Conservation (phyloP, 2,888 invertebrate genomes). For the Harpalus rubripes region DNA sequence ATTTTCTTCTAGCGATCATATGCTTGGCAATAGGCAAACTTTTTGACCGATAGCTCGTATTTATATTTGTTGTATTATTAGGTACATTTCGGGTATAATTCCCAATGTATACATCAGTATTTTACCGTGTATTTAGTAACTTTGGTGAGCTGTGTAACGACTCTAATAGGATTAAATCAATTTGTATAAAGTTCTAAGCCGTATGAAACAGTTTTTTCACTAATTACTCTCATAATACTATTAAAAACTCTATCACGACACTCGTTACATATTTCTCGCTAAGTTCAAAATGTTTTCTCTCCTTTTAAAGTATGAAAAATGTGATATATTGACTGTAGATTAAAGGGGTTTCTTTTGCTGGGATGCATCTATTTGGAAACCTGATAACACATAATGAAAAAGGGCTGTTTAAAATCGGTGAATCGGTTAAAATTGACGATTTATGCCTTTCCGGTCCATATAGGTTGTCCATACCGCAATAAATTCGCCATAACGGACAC, state of each 20-base stretch:
- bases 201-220: background rate
- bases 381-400: conserved; percentile 58
- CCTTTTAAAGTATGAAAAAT: conserved; percentile 5
- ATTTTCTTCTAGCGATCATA: too few relatives aligned
- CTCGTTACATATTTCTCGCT: background rate
- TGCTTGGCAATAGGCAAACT: too few relatives aligned
- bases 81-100: background rate
- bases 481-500: background rate
- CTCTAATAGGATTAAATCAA: conserved; percentile 55
- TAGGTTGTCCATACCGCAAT: conserved; percentile 58
- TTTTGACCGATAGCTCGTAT: too few relatives aligned
- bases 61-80: too few relatives aligned
- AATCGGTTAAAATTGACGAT: conserved; percentile 62
- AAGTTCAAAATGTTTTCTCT: background rate
- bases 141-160: conserved; percentile 55
- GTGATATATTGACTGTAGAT: conserved; percentile 5
- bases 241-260: background rate
- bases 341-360: conserved; percentile 28
- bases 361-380: conserved; percentile 60
- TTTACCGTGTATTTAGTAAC: conserved; percentile 12
- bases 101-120: background rate
- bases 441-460: conserved; percentile 65
- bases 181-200: conserved; percentile 46
- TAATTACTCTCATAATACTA: background rate
- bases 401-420: conserved; percentile 60